These are phyloP conservation scores for Agrochola circellaris DNA, from an alignment of 2,888 invertebrate species.

Conservation along the genomic window DNA sequence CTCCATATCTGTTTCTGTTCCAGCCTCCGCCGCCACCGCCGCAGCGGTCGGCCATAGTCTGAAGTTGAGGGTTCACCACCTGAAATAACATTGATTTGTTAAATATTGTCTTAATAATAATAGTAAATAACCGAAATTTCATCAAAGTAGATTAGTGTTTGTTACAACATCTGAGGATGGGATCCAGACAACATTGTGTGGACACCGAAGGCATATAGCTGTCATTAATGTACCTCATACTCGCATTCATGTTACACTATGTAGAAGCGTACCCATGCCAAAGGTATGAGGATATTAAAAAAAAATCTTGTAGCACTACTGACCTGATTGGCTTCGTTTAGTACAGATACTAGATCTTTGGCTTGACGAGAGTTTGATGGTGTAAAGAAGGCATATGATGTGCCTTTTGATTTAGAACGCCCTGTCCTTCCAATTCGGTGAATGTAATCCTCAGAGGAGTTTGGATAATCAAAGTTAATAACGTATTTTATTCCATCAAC, in stretches of 20 bases:
- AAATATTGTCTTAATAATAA: neutral
- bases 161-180: conserved; percentile 94
- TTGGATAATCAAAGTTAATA: conserved; percentile 98
- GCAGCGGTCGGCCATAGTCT: conserved; percentile 94
- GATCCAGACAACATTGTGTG: conserved; percentile 93
- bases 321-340: conserved; percentile 97
- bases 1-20: conserved; percentile 89
- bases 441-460: conserved; percentile 98
- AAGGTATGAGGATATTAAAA: conserved; percentile 91
- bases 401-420: conserved; percentile 96
- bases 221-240: conserved; percentile 92
- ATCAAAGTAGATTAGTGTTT: conserved; percentile 63
- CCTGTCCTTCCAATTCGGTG: conserved; percentile 98
- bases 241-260: conserved; percentile 94
- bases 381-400: conserved; percentile 98
- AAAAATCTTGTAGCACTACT: conserved; percentile 64
- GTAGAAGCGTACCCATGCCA: conserved; percentile 93
- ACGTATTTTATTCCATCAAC: conserved; percentile 99
- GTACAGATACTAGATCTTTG: conserved; percentile 96
- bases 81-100: conserved; percentile 74
- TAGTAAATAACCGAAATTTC: neutral
- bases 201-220: conserved; percentile 95
- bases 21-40: conserved; percentile 92
- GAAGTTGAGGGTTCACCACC: conserved; percentile 96
- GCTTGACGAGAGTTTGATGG: conserved; percentile 96